Evolutionary conservation across 2,797 vertebrate species (phyloP).

Genomic region (Myripristis jacobus): DNA sequence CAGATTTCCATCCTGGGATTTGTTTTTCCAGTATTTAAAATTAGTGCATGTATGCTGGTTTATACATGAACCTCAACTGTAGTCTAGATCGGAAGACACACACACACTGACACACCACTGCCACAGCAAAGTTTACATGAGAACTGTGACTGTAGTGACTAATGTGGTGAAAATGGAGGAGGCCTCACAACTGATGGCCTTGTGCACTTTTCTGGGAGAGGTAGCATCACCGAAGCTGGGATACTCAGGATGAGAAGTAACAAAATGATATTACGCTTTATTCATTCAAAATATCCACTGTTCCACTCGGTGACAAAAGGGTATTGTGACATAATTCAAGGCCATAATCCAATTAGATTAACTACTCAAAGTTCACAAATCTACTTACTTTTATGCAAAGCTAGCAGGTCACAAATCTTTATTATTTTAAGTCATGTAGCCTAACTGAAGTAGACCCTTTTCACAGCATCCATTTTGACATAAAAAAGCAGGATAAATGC

Average conservation of each 20-base stretch:
- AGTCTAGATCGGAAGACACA: conserved; percentile 25
- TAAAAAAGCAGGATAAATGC: too few species aligned
- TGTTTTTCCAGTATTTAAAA: too few species aligned
- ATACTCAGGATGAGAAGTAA: conserved; percentile 3
- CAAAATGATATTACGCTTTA: conserved; percentile 27
- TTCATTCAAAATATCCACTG: conserved; percentile 16
- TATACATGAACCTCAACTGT: conserved; percentile 7
- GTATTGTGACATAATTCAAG: not conserved
- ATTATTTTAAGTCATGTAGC: too few species aligned
- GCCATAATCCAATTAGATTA: not conserved
- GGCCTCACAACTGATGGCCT: too few species aligned
- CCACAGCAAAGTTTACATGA: not conserved
- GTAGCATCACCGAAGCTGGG: not conserved
- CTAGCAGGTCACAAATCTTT: not conserved
- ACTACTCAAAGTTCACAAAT: not conserved
- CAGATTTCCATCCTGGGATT: not conserved
- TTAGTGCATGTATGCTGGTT: not conserved
- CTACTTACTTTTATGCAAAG: not conserved
- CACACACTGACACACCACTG: not conserved
- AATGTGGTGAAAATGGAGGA: not conserved
- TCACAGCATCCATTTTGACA: too few species aligned
- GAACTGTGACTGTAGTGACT: not conserved
- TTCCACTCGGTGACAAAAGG: not conserved
- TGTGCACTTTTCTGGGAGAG: conserved; percentile 15
- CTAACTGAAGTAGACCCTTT: not conserved